Conservation (phyloP, 2,797 vertebrate species). For the Cossypha polioptera region DNA sequence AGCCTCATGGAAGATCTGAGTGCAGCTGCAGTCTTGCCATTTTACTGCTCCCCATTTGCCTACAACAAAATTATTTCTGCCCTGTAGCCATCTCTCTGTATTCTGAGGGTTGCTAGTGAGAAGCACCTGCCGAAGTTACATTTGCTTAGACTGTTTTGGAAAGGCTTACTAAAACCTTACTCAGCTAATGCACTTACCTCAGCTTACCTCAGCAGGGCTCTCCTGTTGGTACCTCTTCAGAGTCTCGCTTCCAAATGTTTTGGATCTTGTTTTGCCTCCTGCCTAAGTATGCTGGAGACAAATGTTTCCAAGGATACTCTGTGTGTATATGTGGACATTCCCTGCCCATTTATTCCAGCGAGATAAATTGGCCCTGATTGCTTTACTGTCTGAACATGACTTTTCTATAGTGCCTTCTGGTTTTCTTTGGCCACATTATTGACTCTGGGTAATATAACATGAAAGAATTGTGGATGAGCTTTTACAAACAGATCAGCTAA, state of each 20-base stretch:
- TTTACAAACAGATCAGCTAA: conserved; percentile 48
- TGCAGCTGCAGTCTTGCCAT: not conserved
- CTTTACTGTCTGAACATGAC: conserved; percentile 6
- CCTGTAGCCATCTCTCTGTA: not conserved
- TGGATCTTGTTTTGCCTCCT: not conserved
- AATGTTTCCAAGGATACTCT: not conserved
- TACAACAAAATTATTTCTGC: not conserved
- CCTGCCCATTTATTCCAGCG: not conserved
- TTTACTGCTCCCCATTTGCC: not conserved
- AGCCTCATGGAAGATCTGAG: not conserved
- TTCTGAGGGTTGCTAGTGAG: not conserved
- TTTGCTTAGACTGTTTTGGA: not conserved
- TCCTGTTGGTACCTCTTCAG: not conserved
- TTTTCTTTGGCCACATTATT: conserved; percentile 52
- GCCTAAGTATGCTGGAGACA: not conserved
- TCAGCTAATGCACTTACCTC: not conserved
- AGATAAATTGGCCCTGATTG: conserved; percentile 40
- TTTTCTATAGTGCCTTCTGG: conserved; percentile 4
- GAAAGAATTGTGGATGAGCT: conserved; percentile 53
- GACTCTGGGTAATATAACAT: conserved; percentile 53
- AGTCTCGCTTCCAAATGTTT: not conserved
- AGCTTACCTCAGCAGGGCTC: not conserved
- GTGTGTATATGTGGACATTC: not conserved
- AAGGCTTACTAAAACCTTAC: not conserved
- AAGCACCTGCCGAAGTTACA: not conserved